Base-by-base conservation (phyloP, 2,113 vertebrate species). In the Mugil cephalus region DNA sequence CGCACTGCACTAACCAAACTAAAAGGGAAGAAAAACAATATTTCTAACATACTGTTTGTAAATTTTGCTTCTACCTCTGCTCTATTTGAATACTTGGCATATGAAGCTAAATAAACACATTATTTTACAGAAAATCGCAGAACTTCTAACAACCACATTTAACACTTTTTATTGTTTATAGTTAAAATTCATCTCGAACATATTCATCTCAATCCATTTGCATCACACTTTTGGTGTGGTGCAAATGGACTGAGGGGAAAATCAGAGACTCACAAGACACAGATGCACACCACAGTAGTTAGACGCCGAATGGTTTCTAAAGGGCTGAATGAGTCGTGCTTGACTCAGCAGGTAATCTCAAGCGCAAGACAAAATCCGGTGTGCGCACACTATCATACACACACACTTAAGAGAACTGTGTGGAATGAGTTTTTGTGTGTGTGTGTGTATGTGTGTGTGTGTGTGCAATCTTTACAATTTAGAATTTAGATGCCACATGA, bases 261-360 rank as follows among this genome's bases (percentile, higher is more conserved):
- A 9, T 40, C 34, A 45, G 11, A 69, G 19, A 15, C 15, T 43
- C 38, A 42, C 8, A 53, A 14, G 51, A 53, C 46, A 59, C 36
- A 65, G 17, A 63, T 18, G 46, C 62, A 61, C 60, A 70, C 63
- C 34, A 36, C 50, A 52, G 10, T 1, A 55, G 24, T 1, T 58
- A 15, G 46, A 39, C 0, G 9, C 9, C 18, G 24, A 35, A 30
- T 15, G 48, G 2, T 61, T 66, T 62, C 6, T n/a, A 79, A 60
- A 77, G 60, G 54, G 24, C 61, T 56, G 62, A 75, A 67, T 72
- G 40, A 67, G 56, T 79, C n/a, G 50, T 56, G 85, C 77, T 61
- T 10, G 42, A 55, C 63, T 80, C 69, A 9, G 75, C 52, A 68
- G 77, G 80, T 80, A 64, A 86, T 72, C 38, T 24, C 52, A 19